phyloP scores from a whole-genome alignment of 2,797 vertebrate genomes.

The Chanos chanos region DNA sequence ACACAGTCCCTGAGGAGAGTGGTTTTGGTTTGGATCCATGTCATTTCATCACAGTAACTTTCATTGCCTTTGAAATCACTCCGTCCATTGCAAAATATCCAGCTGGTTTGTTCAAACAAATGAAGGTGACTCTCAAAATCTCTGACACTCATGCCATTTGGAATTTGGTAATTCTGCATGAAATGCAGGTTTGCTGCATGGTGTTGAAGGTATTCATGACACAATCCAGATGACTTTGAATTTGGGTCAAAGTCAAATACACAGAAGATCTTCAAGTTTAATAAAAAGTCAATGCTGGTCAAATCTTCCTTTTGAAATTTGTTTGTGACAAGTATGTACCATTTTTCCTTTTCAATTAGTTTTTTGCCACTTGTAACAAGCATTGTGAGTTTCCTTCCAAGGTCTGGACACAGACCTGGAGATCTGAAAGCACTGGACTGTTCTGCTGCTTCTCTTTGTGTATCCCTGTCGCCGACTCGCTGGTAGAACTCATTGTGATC shows the following conservation, averaged over 20 bases:
- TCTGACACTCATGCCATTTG: slow-evolving; percentile 50
- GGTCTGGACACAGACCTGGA: slow-evolving; percentile 53
- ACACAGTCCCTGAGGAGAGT: slow-evolving; percentile 74
- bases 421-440: slow-evolving; percentile 22
- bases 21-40: slow-evolving; percentile 75
- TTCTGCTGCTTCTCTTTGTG: slow-evolving; percentile 71
- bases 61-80: slow-evolving; percentile 72
- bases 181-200: slow-evolving; percentile 70
- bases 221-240: slow-evolving; percentile 74
- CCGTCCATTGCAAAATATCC: slow-evolving; percentile 83
- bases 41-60: slow-evolving; percentile 71
- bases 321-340: slow-evolving; percentile 80
- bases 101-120: slow-evolving; percentile 79
- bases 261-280: slow-evolving; percentile 77
- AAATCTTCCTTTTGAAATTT: slow-evolving; percentile 64
- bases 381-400: slow-evolving; percentile 72
- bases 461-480: slow-evolving; percentile 58
- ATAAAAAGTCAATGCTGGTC: slow-evolving; percentile 65
- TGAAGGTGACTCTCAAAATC: slow-evolving; percentile 58
- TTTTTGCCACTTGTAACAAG: slow-evolving; percentile 75
- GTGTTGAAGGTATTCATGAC: slow-evolving; percentile 66
- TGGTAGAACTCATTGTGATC: slow-evolving; percentile 62
- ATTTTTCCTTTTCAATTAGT: slow-evolving; percentile 69
- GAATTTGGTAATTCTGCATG: slow-evolving; percentile 67
- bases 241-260: slow-evolving; percentile 83